Base-by-base conservation (phyloP, 1,140 invertebrate species). In the Physella acuta region DNA sequence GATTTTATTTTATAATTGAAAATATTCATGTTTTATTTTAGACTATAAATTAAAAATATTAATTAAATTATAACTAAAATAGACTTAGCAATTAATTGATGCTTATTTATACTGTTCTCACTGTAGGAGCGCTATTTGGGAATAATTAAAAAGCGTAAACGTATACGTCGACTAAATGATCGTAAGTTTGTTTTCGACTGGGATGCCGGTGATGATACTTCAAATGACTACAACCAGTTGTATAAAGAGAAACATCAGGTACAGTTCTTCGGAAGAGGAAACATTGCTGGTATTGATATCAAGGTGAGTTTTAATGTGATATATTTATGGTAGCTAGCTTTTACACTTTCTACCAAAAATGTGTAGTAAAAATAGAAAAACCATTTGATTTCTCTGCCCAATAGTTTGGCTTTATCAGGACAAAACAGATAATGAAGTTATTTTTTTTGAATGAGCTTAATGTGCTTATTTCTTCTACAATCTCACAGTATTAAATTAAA, bases 161-260 rank as follows among this genome's bases (percentile, higher is more conserved):
- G 81, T 44, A 92, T 97, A 0, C 86, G 98, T 37, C 88, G 96
- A 72, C 85, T 99, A 3, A 99, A 99, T 87, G 98, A 99, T 81
- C 87, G 97, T 3, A 99, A 99, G 86, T 99, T 99, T 89, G 97
- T 99, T 0, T 99, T 99, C 87, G 98, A 99, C 87, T 99, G 98
- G 98, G 98, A 99, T 87, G 95, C 95, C 39, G 91, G 92, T 0
- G 98, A 99, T 85, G 98, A 99, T 78, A 99, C 98, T 0, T 96
- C 94, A 24, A 91, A 92, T 72, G 98, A 99, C 88, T 99, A 99
- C 78, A 99, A 99, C 85, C 90, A 90, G 71, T 87, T 99, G 2
- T 99, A 99, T 78, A 98, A 99, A 84, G 94, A 98, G 75, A 89
- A 93, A 59, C 95, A 98, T 87, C 92, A 96, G 39, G 88, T 93